Percentiles rank a stretch among this genome's conserved stretches.
These are phyloP conservation scores for Tryphoninae sp. DNA, from an alignment of 2,888 invertebrate species.

Conservation along the genomic window DNA sequence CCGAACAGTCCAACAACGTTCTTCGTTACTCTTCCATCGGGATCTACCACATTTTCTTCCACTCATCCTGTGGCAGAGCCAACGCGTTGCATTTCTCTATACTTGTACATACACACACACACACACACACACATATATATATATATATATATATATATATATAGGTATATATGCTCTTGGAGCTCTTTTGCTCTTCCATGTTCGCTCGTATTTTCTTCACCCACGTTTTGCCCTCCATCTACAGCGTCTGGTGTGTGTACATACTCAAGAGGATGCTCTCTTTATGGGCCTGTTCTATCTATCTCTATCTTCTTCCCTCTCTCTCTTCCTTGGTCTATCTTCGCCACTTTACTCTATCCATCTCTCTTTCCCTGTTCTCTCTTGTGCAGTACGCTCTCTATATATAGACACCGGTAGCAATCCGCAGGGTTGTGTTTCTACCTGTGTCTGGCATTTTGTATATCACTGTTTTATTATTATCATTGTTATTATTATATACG, in stretches of 20 bases:
- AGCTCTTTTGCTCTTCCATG: conserved; percentile 4
- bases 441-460: conserved; percentile 54
- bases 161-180: conserved; percentile 20
- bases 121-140: background rate
- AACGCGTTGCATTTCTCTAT: conserved; percentile 36
- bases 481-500: background rate
- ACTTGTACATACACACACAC: background rate
- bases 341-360: conserved; percentile 44
- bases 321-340: conserved; percentile 36
- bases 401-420: conserved; percentile 52
- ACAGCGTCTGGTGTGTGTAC: conserved; percentile 33
- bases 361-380: conserved; percentile 24
- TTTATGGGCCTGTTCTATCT: conserved; percentile 52
- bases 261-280: conserved; percentile 53
- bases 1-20: conserved; percentile 33
- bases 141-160: conserved; percentile 24
- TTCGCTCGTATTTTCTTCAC: conserved; percentile 61
- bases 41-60: conserved; percentile 52
- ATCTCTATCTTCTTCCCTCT: conserved; percentile 35
- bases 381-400: conserved; percentile 19
- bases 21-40: conserved; percentile 47
- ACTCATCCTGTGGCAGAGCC: conserved; percentile 41
- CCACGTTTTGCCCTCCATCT: conserved; percentile 60
- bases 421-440: conserved; percentile 48
- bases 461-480: conserved; percentile 5